phyloP scores from a whole-genome alignment of 2,797 vertebrate genomes.

The Diplodus sargus region DNA sequence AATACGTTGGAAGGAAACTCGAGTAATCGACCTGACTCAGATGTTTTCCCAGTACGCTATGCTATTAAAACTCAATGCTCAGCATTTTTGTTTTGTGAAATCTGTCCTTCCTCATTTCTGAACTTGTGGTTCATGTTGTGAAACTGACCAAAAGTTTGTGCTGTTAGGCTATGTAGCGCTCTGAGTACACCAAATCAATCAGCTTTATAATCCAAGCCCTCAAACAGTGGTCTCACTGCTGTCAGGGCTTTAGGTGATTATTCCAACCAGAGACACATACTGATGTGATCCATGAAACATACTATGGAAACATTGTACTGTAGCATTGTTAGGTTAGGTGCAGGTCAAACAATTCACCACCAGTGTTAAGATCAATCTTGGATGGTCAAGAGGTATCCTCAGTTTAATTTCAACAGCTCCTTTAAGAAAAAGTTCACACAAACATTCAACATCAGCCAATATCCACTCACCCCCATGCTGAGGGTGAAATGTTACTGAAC shows the following conservation, averaged over 20 bases:
- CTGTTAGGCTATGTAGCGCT: background rate
- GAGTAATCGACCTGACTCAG: slow-evolving; percentile 11
- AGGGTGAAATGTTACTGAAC: too few species aligned
- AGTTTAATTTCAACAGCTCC: background rate
- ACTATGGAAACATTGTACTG: too few species aligned
- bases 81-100: slow-evolving; percentile 60
- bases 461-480: too few species aligned
- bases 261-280: background rate
- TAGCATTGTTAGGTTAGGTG: too few species aligned
- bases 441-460: too few species aligned
- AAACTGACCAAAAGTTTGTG: slow-evolving; percentile 15
- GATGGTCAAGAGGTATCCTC: background rate
- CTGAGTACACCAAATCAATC: background rate
- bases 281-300: background rate
- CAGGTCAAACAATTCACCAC: too few species aligned
- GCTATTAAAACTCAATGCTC: slow-evolving; percentile 38
- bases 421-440: too few species aligned
- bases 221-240: background rate
- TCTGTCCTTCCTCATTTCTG: slow-evolving; percentile 41
- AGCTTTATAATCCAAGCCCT: background rate
- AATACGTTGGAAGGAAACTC: background rate
- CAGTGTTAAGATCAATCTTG: background rate
- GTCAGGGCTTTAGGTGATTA: background rate
- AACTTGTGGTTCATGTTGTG: slow-evolving; percentile 25
- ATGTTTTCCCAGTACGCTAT: background rate